Conservation (phyloP, 2,113 vertebrate genomes). For the Argyrosomus japonicus region DNA sequence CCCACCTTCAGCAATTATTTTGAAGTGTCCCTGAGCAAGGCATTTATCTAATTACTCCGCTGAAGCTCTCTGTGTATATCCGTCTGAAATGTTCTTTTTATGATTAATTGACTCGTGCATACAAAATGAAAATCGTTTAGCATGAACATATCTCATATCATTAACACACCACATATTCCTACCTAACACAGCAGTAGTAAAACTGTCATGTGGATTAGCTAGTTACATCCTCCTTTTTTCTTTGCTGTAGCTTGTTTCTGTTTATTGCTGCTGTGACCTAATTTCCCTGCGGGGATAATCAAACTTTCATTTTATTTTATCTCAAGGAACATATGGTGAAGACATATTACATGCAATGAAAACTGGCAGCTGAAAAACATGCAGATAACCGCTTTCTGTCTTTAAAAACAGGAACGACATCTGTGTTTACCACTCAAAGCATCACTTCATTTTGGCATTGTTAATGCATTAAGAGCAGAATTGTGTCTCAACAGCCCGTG, state of each 20-base stretch:
- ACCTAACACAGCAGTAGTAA: background rate
- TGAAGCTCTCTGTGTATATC: background rate
- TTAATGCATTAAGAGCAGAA: background rate
- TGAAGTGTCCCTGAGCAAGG: background rate
- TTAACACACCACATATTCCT: background rate
- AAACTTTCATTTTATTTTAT: constrained; percentile 1
- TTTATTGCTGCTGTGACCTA: constrained; percentile 6
- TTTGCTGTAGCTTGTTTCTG: background rate
- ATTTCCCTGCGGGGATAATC: background rate
- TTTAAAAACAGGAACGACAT: background rate
- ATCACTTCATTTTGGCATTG: background rate
- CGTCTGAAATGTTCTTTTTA: background rate
- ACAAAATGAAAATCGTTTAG: background rate
- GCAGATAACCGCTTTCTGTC: background rate
- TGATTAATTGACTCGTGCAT: background rate
- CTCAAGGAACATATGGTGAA: background rate
- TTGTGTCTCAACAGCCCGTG: background rate
- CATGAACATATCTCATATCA: background rate
- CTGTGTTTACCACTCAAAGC: background rate
- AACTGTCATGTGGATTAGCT: background rate
- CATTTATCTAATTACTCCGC: background rate
- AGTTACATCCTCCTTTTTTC: background rate
- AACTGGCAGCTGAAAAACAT: background rate
- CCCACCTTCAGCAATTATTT: background rate
- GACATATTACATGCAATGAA: background rate